Evolutionary conservation across 2,113 vertebrate genomes (phyloP), one percentile per base, ranked within the genome.

Genomic region (Syngnathoides biaculeatus): DNA sequence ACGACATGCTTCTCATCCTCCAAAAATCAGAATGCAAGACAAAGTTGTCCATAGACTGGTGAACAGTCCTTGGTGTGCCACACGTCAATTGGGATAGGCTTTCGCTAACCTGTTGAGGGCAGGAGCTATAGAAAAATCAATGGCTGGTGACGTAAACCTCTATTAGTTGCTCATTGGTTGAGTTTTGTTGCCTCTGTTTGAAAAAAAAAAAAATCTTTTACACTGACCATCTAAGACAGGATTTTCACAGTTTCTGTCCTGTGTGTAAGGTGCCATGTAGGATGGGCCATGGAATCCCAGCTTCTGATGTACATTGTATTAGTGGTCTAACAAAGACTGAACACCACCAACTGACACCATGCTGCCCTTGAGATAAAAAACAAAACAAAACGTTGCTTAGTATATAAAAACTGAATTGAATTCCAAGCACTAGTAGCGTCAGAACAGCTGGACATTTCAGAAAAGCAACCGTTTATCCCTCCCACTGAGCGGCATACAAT

Each of bases 401-500:
- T 55, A 26, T 10, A 55, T 55, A 24, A 55, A 55, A 11, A 24
- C 22, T 55, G 52, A 22, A 52, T 26, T 57, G 13, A 57, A 57
- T 15, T 30, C 13, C 55, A 57, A 57, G 30, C 6, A 13, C 24
- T 8, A 56, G 22, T 55, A 11, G 4, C 22, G 26, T 22, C 24
- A 12, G 24, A 11, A 40, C 38, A 42, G 11, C 45, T 50, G n/a
- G 53, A 26, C 43, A 30, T 63, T 59, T 52, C 45, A 53, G 64
- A 59, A 77, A 55, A 30, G 27, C 17, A 55, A 76, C 10, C 58
- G 57, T 40, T 48, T 68, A 52, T 45, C 22, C 15, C 65, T 67
- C 64, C 58, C 30, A 8, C 72, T 35, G 35, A 73, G 67, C 50
- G 24, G 39, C 59, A 79, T 63, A 43, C 60, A 63, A 81, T 83